Evolutionary conservation across 2,113 vertebrate genomes (phyloP).

Genomic region (Elachura formosa): DNA sequence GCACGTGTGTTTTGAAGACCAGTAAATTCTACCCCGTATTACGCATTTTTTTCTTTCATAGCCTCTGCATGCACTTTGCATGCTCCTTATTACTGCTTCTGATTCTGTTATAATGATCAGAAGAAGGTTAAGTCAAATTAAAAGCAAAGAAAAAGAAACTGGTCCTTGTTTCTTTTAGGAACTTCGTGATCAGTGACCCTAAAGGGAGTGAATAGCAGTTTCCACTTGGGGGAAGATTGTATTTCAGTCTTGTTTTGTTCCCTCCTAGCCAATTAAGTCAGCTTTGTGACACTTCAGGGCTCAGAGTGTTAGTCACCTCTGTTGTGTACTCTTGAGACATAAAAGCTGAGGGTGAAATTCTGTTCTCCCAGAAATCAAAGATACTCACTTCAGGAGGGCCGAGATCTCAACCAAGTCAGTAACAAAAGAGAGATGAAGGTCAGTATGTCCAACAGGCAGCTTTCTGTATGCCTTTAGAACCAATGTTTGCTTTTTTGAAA

Average conservation of each 20-base stretch:
- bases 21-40: neutral
- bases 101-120: neutral
- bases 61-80: neutral
- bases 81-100: neutral
- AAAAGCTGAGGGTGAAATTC: slow-evolving; percentile 10
- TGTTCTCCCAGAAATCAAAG: slow-evolving; percentile 4
- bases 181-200: slow-evolving; percentile 32
- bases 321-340: neutral
- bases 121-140: neutral
- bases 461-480: neutral
- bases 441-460: neutral
- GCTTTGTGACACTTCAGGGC: slow-evolving; percentile 11
- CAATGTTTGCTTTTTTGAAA: neutral
- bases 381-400: neutral
- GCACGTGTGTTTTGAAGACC: neutral
- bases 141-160: slow-evolving; percentile 13
- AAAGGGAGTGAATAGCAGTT: slow-evolving; percentile 16
- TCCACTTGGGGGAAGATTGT: slow-evolving; percentile 31
- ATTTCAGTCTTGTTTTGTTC: slow-evolving; percentile 45
- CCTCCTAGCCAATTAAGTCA: slow-evolving; percentile 36
- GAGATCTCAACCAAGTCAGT: neutral
- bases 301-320: slow-evolving; percentile 9
- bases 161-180: neutral
- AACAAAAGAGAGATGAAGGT: neutral
- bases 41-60: neutral